Base-by-base conservation (phyloP, 1,140 invertebrate genomes). In the Bombus consobrinus region DNA sequence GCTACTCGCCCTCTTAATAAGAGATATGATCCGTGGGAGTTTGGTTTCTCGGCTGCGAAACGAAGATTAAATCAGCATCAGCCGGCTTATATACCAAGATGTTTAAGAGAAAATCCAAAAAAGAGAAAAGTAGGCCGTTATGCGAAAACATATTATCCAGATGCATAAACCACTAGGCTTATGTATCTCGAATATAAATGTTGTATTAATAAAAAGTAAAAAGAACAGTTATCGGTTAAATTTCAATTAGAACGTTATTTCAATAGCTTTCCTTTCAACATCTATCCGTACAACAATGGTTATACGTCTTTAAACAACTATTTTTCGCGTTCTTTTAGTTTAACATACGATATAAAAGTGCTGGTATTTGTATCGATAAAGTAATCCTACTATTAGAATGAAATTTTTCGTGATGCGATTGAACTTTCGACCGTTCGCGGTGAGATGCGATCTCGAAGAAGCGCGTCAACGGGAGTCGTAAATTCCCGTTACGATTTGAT, bases 21-120 rank as follows among this genome's bases (percentile, higher is more conserved):
- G n/a, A 97, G 95, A 91, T 94, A 95, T 39, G 95, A 97, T 72
- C 96, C 96, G 87, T 98, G 97, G 94, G 96, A 98, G 93, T 94
- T 95, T 22, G 95, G 95, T 37, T 94, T 96, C 43, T 96, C 97
- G 92, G 96, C 96, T n/a, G 96, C 91, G 72, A 92, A 94, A 22
- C 96, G 97, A 87, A 95, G 91, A 88, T 94, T 97, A 71, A 95
- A 97, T 94, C 96, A 97, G 34, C 96, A 97, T 93, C 83, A 94
- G n/a, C 96, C 96, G 15, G 92, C 92, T 47, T 98, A 98, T 94
- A 96, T 98, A 89, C 97, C 97, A 8, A 97, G 96, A 92, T 94
- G 86, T 66, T 89, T 96, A 8, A 94, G 97, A 72, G 95, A 96
- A 83, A 93, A 95, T 69, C 96, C 96, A 12, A 97, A 94, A 84